Evolutionary conservation across 2,113 vertebrate species (phyloP).

Genomic region (Gorsachius goisagi): DNA sequence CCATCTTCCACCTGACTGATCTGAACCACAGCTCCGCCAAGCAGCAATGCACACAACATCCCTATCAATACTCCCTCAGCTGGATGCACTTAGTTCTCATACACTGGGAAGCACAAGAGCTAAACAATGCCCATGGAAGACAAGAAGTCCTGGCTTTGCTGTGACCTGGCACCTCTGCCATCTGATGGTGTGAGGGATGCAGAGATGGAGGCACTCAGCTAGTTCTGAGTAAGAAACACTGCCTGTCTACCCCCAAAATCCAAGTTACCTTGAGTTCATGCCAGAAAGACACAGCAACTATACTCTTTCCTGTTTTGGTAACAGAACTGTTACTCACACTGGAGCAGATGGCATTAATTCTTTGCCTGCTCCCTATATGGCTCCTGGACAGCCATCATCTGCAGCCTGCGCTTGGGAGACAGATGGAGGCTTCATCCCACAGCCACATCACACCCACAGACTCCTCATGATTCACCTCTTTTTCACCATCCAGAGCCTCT

Average conservation of each 20-base stretch:
- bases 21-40: not conserved
- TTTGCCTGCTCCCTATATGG: not conserved
- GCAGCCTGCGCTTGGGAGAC: not conserved
- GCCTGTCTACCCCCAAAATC: not conserved
- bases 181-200: not conserved
- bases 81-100: not conserved
- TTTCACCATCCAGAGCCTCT: not conserved
- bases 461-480: slow-evolving; percentile 33
- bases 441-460: slow-evolving; percentile 17
- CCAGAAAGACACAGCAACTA: not conserved
- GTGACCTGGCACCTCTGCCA: not conserved
- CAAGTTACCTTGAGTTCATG: not conserved
- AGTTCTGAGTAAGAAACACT: not conserved
- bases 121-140: not conserved
- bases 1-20: not conserved
- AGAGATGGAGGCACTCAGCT: not conserved
- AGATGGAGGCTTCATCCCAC: slow-evolving; percentile 45
- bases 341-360: not conserved
- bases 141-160: not conserved
- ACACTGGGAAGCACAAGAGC: not conserved
- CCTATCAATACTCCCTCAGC: not conserved
- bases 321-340: not conserved
- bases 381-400: not conserved
- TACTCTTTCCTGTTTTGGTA: not conserved
- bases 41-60: not conserved